Base-by-base conservation (phyloP, 2,888 invertebrate species). In the Oxystoma pomonae region DNA sequence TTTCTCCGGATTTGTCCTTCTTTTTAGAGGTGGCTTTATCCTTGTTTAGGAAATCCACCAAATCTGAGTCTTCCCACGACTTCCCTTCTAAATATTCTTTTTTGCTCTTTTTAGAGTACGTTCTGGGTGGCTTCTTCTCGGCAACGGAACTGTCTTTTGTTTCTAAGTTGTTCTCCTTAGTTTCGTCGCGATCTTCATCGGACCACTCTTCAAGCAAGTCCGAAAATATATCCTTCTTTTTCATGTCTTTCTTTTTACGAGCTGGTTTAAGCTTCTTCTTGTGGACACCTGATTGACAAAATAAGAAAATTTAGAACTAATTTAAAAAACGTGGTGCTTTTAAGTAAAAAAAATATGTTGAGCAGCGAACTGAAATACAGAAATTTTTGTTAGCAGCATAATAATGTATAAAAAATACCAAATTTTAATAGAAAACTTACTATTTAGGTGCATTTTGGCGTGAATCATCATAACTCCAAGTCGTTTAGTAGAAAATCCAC, bases 131-230 rank as follows among this genome's bases (percentile, higher is more conserved):
- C 21, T 55, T 59, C 20, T 53, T 53, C n/a, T 51, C 55, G 49
- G 61, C 57, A 5, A 35, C 5, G 12, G 35, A 3, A 12, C 35
- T 35, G 5, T 35, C 35, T 35, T 35, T 35, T 35, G 12, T 35
- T 7, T 35, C 5, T 35, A 12, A 35, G 59, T 57, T 3, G 7
- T 17, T 56, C 16, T 57, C 21, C 21, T 57, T 16, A 16, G 59
- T 49, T 12, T 5, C 17, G 16, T 57, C 1, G 60, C 58, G 35
- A 55, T 67, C 67, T 16, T 58, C 84, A 70, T 91, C 91, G 67
- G 87, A 87, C 91, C 92, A 92, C 74, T 92, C 92, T 1, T 90
- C 90, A 63, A 92, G 78, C 55, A 92, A 81, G 70, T 89, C 86
- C 62, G 84, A 87, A 65, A 87, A 86, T 69, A 90, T 85, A 76